These are phyloP conservation scores for Nezara viridula DNA, from an alignment of 2,888 invertebrate species.

Conservation along the genomic window DNA sequence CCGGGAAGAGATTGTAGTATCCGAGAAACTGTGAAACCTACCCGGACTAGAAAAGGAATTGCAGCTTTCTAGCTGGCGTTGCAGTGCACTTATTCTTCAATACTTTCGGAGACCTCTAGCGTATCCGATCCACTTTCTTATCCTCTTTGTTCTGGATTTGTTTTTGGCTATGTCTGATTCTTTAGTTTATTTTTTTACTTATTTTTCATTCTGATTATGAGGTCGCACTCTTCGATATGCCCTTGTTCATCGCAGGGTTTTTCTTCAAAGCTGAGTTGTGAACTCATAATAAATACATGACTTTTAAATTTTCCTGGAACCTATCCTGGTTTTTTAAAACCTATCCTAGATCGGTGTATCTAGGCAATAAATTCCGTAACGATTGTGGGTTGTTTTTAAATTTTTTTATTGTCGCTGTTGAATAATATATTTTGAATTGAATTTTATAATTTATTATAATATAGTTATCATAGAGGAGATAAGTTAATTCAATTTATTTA, in stretches of 20 bases:
- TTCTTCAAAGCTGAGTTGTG: not conserved
- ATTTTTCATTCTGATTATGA: not conserved
- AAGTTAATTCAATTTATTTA: too few relatives aligned
- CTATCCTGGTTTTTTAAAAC: too few relatives aligned
- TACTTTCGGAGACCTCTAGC: not conserved
- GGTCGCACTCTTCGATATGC: not conserved
- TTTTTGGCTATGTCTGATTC: not conserved
- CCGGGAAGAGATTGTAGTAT: not conserved
- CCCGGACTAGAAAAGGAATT: conserved; percentile 5
- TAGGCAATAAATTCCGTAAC: too few relatives aligned
- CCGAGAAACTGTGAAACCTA: conserved; percentile 39
- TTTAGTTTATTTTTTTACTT: not conserved
- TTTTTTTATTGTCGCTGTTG: too few relatives aligned
- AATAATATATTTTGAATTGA: too few relatives aligned
- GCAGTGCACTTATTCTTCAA: conserved; percentile 31
- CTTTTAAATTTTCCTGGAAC: too few relatives aligned
- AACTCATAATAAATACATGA: too few relatives aligned
- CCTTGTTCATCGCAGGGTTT: not conserved
- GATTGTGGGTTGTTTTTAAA: too few relatives aligned
- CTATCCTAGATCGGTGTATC: too few relatives aligned
- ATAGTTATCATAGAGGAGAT: too few relatives aligned
- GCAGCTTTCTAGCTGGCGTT: conserved; percentile 34
- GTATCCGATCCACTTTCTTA: conserved; percentile 31
- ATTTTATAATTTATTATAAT: too few relatives aligned
- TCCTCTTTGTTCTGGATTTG: not conserved